These are phyloP conservation scores for Diachasma alloeum DNA, from an alignment of 1,140 invertebrate species.

Conservation along the genomic window DNA sequence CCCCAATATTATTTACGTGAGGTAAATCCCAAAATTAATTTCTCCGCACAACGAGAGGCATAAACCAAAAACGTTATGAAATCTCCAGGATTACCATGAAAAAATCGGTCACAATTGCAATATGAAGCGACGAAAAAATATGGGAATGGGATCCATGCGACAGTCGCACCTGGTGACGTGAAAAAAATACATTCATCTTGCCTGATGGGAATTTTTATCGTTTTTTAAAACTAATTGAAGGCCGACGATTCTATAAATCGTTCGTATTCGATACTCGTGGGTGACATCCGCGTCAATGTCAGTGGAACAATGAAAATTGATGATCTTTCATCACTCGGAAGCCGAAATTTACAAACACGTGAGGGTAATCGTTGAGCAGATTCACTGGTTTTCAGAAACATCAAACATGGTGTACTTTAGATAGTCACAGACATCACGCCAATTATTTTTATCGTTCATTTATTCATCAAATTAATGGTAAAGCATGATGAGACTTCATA, in stretches of 20 bases:
- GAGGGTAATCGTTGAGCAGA: too few species aligned
- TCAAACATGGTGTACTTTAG: too few species aligned
- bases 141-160: neutral
- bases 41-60: neutral
- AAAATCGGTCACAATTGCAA: neutral
- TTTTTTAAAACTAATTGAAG: neutral
- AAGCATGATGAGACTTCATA: too few species aligned
- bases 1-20: too few species aligned
- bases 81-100: neutral
- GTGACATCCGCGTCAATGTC: neutral
- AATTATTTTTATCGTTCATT: too few species aligned
- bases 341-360: neutral
- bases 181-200: neutral
- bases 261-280: conserved; percentile 15
- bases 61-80: neutral
- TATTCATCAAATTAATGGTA: too few species aligned
- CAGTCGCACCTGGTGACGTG: neutral
- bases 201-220: conserved; percentile 1
- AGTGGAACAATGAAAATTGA: neutral
- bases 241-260: neutral
- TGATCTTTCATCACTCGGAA: neutral
- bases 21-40: too few species aligned
- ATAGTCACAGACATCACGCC: too few species aligned
- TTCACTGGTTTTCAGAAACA: too few species aligned
- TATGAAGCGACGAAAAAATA: neutral